Percentiles rank a stretch among this genome's conserved stretches.
Conservation (phyloP, 2,888 invertebrate species). For the Drosophila robusta region DNA sequence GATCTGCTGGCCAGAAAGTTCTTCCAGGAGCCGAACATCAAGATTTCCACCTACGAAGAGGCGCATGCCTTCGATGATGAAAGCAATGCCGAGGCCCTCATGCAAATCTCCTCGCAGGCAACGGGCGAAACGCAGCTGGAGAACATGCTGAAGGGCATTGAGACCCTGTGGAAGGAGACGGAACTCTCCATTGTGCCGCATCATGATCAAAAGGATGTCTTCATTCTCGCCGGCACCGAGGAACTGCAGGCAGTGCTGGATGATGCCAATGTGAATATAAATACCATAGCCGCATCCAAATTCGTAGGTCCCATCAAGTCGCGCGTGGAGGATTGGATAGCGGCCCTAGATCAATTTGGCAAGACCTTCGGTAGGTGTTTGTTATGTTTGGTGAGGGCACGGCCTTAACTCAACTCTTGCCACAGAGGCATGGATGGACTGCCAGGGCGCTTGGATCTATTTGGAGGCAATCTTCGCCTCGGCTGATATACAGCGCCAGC, state of each 20-base stretch:
- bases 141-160: constrained; percentile 92
- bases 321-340: constrained; percentile 93
- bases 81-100: constrained; percentile 88
- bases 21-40: constrained; percentile 88
- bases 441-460: constrained; percentile 97
- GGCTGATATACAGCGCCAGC: constrained; percentile 96
- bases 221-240: constrained; percentile 92
- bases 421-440: constrained; percentile 93
- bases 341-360: constrained; percentile 90
- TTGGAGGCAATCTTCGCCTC: constrained; percentile 97
- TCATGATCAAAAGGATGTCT: constrained; percentile 93
- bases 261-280: constrained; percentile 94
- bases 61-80: constrained; percentile 90
- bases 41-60: constrained; percentile 89
- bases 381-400: too few relatives aligned
- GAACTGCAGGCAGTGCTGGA: constrained; percentile 93
- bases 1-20: constrained; percentile 90
- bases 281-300: constrained; percentile 94
- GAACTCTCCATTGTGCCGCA: constrained; percentile 92
- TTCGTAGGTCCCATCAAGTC: constrained; percentile 93
- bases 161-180: constrained; percentile 92
- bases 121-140: constrained; percentile 95
- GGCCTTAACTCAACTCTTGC: neutral
- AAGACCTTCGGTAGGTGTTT: constrained; percentile 89
- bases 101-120: constrained; percentile 94